Evolutionary conservation across 2,797 vertebrate genomes (phyloP), one percentile per base, ranked within the genome.

Genomic region (Peromyscus eremicus): DNA sequence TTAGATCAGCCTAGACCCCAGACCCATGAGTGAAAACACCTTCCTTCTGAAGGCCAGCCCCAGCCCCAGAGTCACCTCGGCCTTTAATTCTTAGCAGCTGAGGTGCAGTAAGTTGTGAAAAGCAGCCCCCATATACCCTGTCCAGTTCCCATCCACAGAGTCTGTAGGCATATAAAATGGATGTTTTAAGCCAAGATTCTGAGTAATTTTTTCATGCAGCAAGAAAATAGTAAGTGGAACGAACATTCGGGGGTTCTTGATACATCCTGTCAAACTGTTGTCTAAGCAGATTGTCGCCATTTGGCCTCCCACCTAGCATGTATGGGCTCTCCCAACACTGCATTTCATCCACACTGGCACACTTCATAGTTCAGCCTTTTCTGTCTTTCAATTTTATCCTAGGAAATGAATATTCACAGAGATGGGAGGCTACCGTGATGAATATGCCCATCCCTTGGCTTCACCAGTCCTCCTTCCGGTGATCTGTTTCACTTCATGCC

Each of bases 341-440:
- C 10, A 19, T 34, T 37, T 73, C 14, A 52, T 29, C 43, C 62
- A 86, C 40, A 40, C 19, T 49, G 86, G 34, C 86, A 55, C 1
- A 5, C 49, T 55, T 70, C 89, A 75, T 40, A 82, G 43, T 49
- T 55, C 16, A 21, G 16, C 43, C 57, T 23, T 52, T 73, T 92
- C 93, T 75, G 71, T 46, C 71, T 92, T 32, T 12, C 6, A 8
- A 37, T 76, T 96, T 81, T 60, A 73, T 79, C 76, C 5, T 27
- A 46, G 76, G 80, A 96, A 94, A 96, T 73, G 52, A 92, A 88
- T 89, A 77, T 32, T 62, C 40, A 85, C 60, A 88, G 77, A 89
- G 81, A 57, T 17, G 23, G 89, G 49, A 75, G 62, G 85, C 66
- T 14, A 75, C 19, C 52, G 19, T 46, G 68, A 73, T 10, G 6